Percentiles rank a stretch among this genome's conserved stretches.
Conservation (phyloP, 1,140 invertebrate species). For the Dendrolimus kikuchii region DNA sequence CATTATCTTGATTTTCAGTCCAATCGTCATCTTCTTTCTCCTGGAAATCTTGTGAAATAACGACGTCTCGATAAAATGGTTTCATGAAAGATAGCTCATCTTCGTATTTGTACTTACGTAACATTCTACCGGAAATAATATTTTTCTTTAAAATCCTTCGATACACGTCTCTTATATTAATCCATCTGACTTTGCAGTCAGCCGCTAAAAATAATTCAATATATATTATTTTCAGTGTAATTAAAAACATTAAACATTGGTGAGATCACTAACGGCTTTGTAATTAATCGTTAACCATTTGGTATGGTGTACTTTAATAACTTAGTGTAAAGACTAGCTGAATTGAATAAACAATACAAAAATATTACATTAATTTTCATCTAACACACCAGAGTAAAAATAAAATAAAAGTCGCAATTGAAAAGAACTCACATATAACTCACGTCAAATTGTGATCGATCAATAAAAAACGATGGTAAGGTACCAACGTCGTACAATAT, state of each 20-base stretch:
- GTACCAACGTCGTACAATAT: conserved; percentile 27
- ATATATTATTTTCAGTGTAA: neutral
- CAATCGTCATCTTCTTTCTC: conserved; percentile 24
- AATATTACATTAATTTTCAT: too few relatives aligned
- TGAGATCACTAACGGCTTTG: neutral
- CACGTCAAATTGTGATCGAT: conserved; percentile 2
- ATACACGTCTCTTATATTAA: conserved; percentile 63
- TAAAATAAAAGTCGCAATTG: conserved; percentile 5
- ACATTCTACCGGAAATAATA: conserved; percentile 16
- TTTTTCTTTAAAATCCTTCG: conserved; percentile 45
- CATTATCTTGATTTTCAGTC: conserved; percentile 10
- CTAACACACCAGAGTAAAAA: neutral
- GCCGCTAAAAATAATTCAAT: conserved; percentile 33
- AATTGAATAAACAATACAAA: too few relatives aligned
- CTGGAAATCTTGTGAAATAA: conserved; percentile 20
- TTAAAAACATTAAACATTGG: neutral
- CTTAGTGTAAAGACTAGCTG: too few relatives aligned
- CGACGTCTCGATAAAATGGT: conserved; percentile 45
- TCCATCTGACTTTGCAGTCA: conserved; percentile 60
- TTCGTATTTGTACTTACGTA: conserved; percentile 51
- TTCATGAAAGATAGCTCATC: conserved; percentile 48
- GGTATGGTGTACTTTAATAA: too few relatives aligned
- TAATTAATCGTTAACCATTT: too few relatives aligned
- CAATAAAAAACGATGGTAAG: conserved; percentile 9
- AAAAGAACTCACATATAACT: neutral